Percentiles rank a stretch among this genome's conserved stretches.
These are phyloP conservation scores for Laticauda laticaudata DNA, from an alignment of 2,113 vertebrate genomes.

Conservation along the genomic window DNA sequence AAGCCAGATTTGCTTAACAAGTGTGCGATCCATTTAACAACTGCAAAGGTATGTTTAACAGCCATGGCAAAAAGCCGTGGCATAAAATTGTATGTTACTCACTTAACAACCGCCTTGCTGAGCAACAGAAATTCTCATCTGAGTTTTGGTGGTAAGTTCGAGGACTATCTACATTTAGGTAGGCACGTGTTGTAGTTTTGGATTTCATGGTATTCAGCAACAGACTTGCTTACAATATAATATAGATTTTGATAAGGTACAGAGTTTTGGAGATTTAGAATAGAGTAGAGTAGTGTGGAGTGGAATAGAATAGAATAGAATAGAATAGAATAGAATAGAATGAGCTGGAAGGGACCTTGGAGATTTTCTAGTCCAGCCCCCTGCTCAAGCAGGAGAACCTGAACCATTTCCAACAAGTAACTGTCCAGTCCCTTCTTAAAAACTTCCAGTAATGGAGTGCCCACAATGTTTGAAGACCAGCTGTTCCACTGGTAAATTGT, in stretches of 20 bases:
- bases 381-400: too few relatives aligned
- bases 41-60: neutral
- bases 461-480: too few relatives aligned
- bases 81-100: neutral
- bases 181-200: neutral
- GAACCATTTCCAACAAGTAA: too few relatives aligned
- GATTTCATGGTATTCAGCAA: neutral
- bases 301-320: too few relatives aligned
- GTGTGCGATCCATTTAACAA: neutral
- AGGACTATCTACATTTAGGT: neutral
- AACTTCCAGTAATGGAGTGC: too few relatives aligned
- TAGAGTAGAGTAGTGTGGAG: too few relatives aligned
- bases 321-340: too few relatives aligned
- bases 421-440: too few relatives aligned
- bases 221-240: neutral
- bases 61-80: neutral
- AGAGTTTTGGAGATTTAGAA: neutral
- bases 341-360: too few relatives aligned
- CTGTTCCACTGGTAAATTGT: too few relatives aligned
- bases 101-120: neutral
- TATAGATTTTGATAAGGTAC: neutral
- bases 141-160: neutral
- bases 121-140: neutral
- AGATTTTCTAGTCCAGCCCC: too few relatives aligned
- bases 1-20: neutral